Evolutionary conservation across 2,113 vertebrate genomes (phyloP).

Genomic region (Xenopus laevis): DNA sequence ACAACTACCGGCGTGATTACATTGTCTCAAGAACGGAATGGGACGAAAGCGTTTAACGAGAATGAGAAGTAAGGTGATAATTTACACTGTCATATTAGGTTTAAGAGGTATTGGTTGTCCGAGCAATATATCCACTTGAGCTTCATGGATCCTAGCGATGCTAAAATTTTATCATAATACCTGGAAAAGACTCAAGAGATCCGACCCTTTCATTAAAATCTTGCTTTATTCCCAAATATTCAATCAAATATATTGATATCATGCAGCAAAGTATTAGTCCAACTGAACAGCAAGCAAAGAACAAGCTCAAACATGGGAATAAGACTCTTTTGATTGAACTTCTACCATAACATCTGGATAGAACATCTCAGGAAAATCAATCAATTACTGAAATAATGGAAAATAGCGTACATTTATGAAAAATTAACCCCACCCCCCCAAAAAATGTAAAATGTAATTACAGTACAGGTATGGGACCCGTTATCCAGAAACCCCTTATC

Average conservation of each 20-base stretch:
- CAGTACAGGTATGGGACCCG: too few species aligned
- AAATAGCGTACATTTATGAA: too few species aligned
- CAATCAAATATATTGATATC: background rate
- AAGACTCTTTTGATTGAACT: too few species aligned
- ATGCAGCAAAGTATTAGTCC: too few species aligned
- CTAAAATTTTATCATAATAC: background rate
- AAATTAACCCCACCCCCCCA: too few species aligned
- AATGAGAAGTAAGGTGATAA: background rate
- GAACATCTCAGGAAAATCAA: too few species aligned
- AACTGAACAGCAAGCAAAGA: too few species aligned
- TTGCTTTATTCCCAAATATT: background rate
- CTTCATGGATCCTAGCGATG: background rate
- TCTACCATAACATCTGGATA: too few species aligned
- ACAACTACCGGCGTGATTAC: background rate
- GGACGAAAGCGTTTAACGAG: background rate
- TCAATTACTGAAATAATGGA: too few species aligned
- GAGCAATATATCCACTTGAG: background rate
- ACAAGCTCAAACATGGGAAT: too few species aligned
- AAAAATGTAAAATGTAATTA: too few species aligned
- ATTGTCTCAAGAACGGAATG: background rate
- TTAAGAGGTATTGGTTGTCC: background rate
- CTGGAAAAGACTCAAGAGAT: background rate
- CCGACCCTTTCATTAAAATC: background rate
- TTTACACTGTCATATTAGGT: constrained; percentile 31
- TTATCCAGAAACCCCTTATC: too few species aligned